These are phyloP conservation scores for Smutsia temminckii DNA, from an alignment of 2,797 vertebrate species.

Conservation along the genomic window DNA sequence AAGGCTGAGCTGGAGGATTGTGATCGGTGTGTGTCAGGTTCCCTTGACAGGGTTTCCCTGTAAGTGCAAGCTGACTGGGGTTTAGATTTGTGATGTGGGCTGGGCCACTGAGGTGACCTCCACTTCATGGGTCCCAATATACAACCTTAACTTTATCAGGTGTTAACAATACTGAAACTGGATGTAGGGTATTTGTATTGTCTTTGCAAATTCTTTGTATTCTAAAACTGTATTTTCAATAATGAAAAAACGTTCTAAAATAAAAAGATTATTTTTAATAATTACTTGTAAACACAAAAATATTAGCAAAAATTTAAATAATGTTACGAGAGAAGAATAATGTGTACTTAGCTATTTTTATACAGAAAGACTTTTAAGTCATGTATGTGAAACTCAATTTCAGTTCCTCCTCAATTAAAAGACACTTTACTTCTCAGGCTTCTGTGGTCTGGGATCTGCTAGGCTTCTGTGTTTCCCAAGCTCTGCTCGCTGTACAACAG, in stretches of 20 bases:
- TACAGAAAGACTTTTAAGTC: background rate
- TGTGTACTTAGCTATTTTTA: background rate
- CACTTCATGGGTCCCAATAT: background rate
- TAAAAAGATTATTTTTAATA: background rate
- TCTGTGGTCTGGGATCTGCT: background rate
- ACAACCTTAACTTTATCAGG: background rate
- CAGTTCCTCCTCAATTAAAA: background rate
- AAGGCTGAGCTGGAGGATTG: background rate
- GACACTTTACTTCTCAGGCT: background rate
- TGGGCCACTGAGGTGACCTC: background rate
- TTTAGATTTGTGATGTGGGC: background rate
- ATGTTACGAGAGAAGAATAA: background rate
- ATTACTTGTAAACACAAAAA: background rate
- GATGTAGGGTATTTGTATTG: background rate
- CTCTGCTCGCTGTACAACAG: background rate
- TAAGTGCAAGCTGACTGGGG: background rate
- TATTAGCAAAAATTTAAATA: background rate
- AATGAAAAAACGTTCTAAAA: background rate
- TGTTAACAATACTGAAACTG: background rate
- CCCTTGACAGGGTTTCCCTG: background rate
- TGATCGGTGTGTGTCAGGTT: background rate
- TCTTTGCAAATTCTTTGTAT: background rate
- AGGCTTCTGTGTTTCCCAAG: background rate
- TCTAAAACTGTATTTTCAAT: background rate
- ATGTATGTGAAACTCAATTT: background rate